Evolutionary conservation across 1,140 invertebrate species (phyloP), one percentile per base, ranked within the genome.

Genomic region (Bombus confusus): DNA sequence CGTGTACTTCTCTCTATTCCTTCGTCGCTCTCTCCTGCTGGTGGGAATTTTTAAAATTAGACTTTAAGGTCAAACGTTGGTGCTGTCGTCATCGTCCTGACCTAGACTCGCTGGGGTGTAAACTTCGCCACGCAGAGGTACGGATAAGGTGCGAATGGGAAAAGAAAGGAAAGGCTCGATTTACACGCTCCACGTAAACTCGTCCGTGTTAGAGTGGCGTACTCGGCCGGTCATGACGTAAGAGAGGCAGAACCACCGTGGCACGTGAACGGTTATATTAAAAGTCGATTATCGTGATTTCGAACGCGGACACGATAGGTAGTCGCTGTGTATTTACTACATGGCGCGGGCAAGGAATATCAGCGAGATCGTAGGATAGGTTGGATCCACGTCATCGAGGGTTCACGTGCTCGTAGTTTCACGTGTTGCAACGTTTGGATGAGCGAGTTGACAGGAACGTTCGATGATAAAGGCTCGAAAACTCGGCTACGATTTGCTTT

Each of bases 1-100:
- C 13, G 28, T 52, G 52, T 68, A 41, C 37, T n/a, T 64, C 25
- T 62, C 75, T 76, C 34, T n/a, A n/a, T 64, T 43, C 28, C 25
- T 59, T 18, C 31, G 25, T 66, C 75, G 62, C 34, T n/a, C 64
- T 66, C 34, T 31, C 41, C 41, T 47, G 9, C 64, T 47, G 31
- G 18, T 25, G 59, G 83, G 80, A 83, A 80, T 71, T 85, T 52
- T 87, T 88, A 88, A 87, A 88, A 85, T 88, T 90, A 88, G 80
- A 78, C 78, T 52, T 76, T 83, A 86, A 90, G 83, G 84, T 86
- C 88, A 86, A 73, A 86, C 87, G 87, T 86, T 88, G 81, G 78
- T 90, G 76, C 78, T 90, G 81, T 86, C 88, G 87, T 88, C 84
- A 90, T 90, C 80, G 82, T 88, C 88, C 87, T 90, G 84, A 88